Evolutionary conservation across 1,140 invertebrate genomes (phyloP).

Genomic region (Philotrypesis tridentata): DNA sequence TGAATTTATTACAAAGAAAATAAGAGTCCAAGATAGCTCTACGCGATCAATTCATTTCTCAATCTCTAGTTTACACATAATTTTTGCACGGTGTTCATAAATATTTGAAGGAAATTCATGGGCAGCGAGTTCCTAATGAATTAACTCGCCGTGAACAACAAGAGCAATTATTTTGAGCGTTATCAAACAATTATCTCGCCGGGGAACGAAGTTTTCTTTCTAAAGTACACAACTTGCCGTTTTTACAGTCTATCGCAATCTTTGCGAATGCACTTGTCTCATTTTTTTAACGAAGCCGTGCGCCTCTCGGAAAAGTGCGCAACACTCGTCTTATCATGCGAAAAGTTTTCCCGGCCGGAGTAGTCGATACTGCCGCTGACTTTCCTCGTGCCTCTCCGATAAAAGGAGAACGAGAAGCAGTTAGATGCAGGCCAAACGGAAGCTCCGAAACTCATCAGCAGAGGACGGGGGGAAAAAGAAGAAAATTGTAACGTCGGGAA

Average conservation of each 20-base stretch:
- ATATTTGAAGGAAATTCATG: too few relatives aligned
- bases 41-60: too few relatives aligned
- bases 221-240: neutral
- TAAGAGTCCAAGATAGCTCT: too few relatives aligned
- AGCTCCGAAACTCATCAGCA: slow-evolving; percentile 8
- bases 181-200: slow-evolving; percentile 28
- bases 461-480: neutral
- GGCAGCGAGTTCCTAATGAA: too few relatives aligned
- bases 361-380: slow-evolving; percentile 40
- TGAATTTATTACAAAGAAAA: too few relatives aligned
- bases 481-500: neutral
- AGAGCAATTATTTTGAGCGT: neutral
- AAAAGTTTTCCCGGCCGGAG: slow-evolving; percentile 53
- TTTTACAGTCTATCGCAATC: slow-evolving; percentile 6
- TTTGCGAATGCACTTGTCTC: neutral
- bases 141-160: too few relatives aligned
- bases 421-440: slow-evolving; percentile 25
- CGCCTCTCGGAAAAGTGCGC: neutral
- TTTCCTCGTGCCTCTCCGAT: slow-evolving; percentile 26
- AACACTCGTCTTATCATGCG: slow-evolving; percentile 38
- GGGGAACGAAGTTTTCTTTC: neutral
- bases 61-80: too few relatives aligned
- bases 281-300: neutral
- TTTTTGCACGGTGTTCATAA: too few relatives aligned
- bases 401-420: slow-evolving; percentile 31